phyloP scores from a whole-genome alignment of 2,797 vertebrate genomes.

The Aldrovandia affinis region DNA sequence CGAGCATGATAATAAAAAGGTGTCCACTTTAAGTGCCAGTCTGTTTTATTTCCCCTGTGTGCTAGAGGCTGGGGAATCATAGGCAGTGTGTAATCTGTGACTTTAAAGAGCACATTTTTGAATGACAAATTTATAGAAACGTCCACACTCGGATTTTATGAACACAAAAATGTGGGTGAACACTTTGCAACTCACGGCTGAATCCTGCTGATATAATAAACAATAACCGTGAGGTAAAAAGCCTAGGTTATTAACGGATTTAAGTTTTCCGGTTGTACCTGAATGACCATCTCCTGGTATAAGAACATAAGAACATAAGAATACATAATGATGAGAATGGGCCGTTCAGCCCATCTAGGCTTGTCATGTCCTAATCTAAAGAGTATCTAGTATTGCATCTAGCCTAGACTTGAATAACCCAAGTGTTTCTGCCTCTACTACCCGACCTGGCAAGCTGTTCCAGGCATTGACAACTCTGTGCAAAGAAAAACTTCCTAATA shows the following conservation, averaged over 20 bases:
- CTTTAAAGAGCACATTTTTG: conserved; percentile 19
- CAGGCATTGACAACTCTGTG: too few relatives aligned
- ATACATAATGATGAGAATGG: too few relatives aligned
- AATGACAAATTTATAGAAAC: conserved; percentile 7
- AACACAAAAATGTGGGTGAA: neutral
- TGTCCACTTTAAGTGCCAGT: conserved; percentile 3
- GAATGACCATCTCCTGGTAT: neutral
- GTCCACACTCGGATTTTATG: neutral
- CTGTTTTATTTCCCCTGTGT: conserved; percentile 7
- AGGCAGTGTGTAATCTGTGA: neutral
- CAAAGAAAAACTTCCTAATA: too few relatives aligned
- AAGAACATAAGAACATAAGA: too few relatives aligned
- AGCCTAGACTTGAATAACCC: too few relatives aligned
- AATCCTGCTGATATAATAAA: neutral
- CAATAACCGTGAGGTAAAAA: neutral
- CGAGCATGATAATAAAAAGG: neutral
- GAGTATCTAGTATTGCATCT: too few relatives aligned
- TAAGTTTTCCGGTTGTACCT: neutral
- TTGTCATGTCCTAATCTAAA: too few relatives aligned
- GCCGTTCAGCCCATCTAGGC: too few relatives aligned
- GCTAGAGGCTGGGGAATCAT: neutral
- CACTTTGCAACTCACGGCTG: neutral
- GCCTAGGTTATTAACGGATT: neutral
- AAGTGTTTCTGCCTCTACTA: too few relatives aligned
- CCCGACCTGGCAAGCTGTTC: too few relatives aligned